Base-by-base conservation (phyloP, 1,140 invertebrate genomes). In the Drosophila chauvacae region DNA sequence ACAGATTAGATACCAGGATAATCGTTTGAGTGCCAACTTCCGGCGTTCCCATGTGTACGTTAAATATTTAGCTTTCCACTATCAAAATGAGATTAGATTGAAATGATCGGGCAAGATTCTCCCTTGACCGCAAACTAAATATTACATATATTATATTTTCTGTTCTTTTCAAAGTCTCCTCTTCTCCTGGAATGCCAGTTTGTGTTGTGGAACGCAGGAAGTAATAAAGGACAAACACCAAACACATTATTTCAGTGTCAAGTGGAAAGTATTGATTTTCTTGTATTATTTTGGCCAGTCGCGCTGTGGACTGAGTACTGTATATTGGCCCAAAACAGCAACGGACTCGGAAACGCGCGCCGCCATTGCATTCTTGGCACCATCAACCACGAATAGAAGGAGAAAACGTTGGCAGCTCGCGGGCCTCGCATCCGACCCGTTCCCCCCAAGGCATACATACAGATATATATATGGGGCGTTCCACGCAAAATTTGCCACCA, bases 351-450 rank as follows among this genome's bases (percentile, higher is more conserved):
- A 65, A 84, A 82, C 76, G 81, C 76, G 70, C 81, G 81, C 78
- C 82, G 81, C 85, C 53, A 56, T 85, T 85, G 74, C 82, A 85
- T 85, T 85, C 82, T 85, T 86, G 82, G 82, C 82, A 81, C 48
- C 50, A 72, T 59, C 53, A 28, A 28, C 20, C 57, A 10, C 58
- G 18, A 50, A 18, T 41, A 48, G 28, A 63, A 61, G 30, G 42
- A 50, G 60, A 58, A 58, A 81, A 53, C 72, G 78, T 73, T 81
- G 77, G 66, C 77, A 86, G 69, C 78, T 75, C 73, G 62, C 62
- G 60, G 70, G 26, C 53, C 41, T 82, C 48, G 35, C 47, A 63
- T 42, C 44, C 50, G 23, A n/a, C 62, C 55, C 33, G 7, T 18
- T n/a, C 23, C 33, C 33, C 45, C 16, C 30, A 37, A 39, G 51